phyloP scores from a whole-genome alignment of 2,888 invertebrate species.

The Apotomis betuletana region DNA sequence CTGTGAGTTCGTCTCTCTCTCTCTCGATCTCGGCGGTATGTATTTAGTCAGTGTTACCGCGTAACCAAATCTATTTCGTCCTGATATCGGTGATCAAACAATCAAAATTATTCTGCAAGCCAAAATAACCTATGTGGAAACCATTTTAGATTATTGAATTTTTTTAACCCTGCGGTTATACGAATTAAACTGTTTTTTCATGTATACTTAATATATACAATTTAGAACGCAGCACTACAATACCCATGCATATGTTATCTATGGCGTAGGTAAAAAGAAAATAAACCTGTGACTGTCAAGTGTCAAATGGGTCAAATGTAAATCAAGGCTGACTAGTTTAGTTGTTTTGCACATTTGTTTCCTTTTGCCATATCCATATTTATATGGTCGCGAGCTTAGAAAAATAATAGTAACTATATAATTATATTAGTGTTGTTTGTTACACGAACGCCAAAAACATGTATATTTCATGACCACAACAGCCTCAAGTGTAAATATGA shows the following conservation, averaged over 20 bases:
- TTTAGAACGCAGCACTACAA: too few species aligned
- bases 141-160: too few species aligned
- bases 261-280: neutral
- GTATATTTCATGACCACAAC: slow-evolving; percentile 13
- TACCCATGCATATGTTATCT: neutral
- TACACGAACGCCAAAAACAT: neutral
- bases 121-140: too few species aligned
- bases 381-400: neutral
- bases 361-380: slow-evolving; percentile 18
- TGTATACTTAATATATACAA: too few species aligned
- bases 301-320: slow-evolving; percentile 15
- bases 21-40: too few species aligned
- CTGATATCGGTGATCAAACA: too few species aligned
- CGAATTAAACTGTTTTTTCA: too few species aligned
- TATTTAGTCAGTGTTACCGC: too few species aligned
- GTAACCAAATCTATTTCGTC: too few species aligned
- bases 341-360: slow-evolving; percentile 31
- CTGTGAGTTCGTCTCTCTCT: too few species aligned
- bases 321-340: slow-evolving; percentile 14
- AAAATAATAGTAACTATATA: neutral
- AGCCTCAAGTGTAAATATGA: slow-evolving; percentile 12
- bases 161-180: too few species aligned
- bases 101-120: too few species aligned
- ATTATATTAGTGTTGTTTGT: slow-evolving; percentile 6
- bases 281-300: neutral